Base-by-base conservation (phyloP, 2,797 vertebrate species). In the Balearica regulorum region DNA sequence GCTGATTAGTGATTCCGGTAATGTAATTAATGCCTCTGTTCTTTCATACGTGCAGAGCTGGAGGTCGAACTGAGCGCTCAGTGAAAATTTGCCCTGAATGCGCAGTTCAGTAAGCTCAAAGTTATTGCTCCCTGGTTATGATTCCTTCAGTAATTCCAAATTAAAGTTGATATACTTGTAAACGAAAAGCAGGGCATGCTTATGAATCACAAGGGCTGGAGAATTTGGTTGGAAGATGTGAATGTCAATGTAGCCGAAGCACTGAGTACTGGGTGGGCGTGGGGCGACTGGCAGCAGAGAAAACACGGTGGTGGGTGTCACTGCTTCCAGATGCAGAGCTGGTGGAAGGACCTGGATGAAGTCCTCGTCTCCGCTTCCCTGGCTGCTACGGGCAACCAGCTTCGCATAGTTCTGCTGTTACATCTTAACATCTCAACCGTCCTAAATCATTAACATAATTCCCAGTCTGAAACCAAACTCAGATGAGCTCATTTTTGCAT, bases 1-100 rank as follows among this genome's bases (percentile, higher is more conserved):
- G 57, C 90, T 96, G 96, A 91, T 96, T 82, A 95, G 95, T 80
- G 80, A 94, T 96, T 96, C 94, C 95, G 53, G 90, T 95, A 87
- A 94, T 93, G 93, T 95, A 95, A 96, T 95, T 95, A 93, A 89
- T 81, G 91, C 58, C 75, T 93, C 87, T 96, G 86, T 93, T 95
- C 93, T 94, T 90, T 93, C 93, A 72, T 92, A 95, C 4, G 10
- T 85, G 92, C 83, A 71, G 94, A 96, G 79, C 89, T 89, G 87
- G 96, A 95, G 93, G 93, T 96, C 29, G 14, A 90, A 94, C 90
- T 31, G 57, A 92, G 71, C 1, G 0, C 92, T 93, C 78, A 37
- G 83, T 93, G 89, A 61, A 90, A 91, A 90, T 81, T 71, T 83
- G 75, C 90, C 93, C 92, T 93, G 83, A 89, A 91, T 85, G 86